phyloP scores from a whole-genome alignment of 2,113 vertebrate species.

The Oryzias curvinotus region DNA sequence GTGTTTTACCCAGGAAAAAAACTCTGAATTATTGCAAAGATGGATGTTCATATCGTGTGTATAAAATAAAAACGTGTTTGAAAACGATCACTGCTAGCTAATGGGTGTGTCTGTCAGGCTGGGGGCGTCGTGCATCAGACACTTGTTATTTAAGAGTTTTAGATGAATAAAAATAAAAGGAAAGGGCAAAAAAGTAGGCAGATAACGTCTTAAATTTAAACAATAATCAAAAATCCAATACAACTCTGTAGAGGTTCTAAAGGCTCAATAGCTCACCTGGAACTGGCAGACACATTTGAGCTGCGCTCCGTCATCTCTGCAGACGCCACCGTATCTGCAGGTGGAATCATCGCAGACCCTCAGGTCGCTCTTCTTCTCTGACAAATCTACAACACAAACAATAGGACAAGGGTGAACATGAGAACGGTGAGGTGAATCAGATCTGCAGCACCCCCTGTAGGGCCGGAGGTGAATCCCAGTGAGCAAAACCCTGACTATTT shows the following conservation, averaged over 20 bases:
- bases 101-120: too few relatives aligned
- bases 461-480: neutral
- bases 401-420: neutral
- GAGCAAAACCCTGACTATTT: slow-evolving; percentile 7
- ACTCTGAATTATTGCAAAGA: too few relatives aligned
- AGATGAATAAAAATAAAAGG: neutral
- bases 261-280: slow-evolving; percentile 76
- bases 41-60: too few relatives aligned
- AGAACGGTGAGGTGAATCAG: neutral
- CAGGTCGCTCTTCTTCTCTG: slow-evolving; percentile 86
- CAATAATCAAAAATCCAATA: too few relatives aligned
- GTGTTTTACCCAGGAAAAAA: too few relatives aligned
- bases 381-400: slow-evolving; percentile 78
- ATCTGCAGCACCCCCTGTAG: neutral
- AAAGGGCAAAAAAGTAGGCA: neutral
- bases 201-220: too few relatives aligned
- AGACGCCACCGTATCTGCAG: slow-evolving; percentile 90
- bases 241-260: too few relatives aligned
- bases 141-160: neutral
- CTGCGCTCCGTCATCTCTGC: slow-evolving; percentile 88
- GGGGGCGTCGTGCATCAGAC: neutral
- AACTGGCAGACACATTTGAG: slow-evolving; percentile 93
- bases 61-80: too few relatives aligned
- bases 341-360: slow-evolving; percentile 87
- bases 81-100: too few relatives aligned